Evolutionary conservation across 2,888 invertebrate species (phyloP).

Genomic region (Thysanoteuthis rhombus): DNA sequence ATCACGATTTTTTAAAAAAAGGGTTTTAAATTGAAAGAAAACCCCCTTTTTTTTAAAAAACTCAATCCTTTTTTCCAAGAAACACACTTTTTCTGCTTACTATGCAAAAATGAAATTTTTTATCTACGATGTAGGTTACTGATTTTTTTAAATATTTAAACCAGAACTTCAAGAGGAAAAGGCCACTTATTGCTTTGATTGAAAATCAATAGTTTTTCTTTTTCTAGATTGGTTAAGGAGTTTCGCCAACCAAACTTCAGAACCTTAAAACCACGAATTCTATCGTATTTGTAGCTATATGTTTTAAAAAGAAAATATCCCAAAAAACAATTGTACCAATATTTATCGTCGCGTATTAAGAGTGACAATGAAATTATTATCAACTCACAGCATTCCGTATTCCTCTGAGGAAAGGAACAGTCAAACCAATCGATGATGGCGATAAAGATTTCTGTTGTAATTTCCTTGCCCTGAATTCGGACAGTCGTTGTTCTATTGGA

Average conservation of each 20-base stretch:
- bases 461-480: not conserved
- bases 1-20: too few species aligned
- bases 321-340: not conserved
- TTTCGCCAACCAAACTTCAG: not conserved
- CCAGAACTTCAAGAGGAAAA: not conserved
- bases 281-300: not conserved
- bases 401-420: not conserved
- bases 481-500: slow-evolving; percentile 1
- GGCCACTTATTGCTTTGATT: not conserved
- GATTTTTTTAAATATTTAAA: not conserved
- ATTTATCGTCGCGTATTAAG: not conserved
- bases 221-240: not conserved
- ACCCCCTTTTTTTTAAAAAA: too few species aligned
- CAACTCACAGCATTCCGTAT: slow-evolving; percentile 17
- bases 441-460: not conserved
- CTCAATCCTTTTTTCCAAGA: not conserved
- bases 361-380: too few species aligned
- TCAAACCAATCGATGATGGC: not conserved
- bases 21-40: too few species aligned
- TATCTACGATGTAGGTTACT: not conserved
- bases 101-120: not conserved
- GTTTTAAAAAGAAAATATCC: not conserved
- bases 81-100: not conserved
- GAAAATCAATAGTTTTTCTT: not conserved
- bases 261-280: too few species aligned